Evolutionary conservation across 2,797 vertebrate genomes (phyloP).

Genomic region (Ctenosaura bakeri): DNA sequence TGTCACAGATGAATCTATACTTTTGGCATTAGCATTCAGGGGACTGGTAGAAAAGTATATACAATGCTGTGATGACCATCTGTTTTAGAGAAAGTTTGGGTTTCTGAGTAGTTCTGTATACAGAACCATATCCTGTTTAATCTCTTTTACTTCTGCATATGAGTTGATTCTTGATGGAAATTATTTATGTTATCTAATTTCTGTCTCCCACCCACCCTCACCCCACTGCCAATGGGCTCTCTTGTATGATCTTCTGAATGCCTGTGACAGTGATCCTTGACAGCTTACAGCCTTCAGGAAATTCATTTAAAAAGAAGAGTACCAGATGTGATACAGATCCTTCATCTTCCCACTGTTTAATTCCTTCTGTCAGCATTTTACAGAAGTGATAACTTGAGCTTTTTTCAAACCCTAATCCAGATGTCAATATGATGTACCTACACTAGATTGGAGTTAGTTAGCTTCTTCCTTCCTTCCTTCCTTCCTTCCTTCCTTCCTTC

Average conservation of each 20-base stretch:
- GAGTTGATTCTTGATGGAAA: background rate
- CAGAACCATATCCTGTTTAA: constrained; percentile 18
- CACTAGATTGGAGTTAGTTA: background rate
- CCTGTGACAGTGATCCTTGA: background rate
- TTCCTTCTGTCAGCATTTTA: background rate
- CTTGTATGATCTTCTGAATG: background rate
- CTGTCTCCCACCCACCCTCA: no score
- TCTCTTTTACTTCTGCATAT: background rate
- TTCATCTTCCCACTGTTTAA: background rate
- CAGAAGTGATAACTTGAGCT: background rate
- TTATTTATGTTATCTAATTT: background rate
- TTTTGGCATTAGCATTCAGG: background rate
- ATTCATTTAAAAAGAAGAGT: background rate
- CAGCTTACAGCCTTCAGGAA: background rate
- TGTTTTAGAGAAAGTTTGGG: background rate
- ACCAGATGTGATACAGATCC: background rate
- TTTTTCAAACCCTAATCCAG: background rate
- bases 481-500: background rate
- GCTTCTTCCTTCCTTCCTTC: background rate
- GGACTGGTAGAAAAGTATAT: background rate
- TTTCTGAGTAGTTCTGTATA: background rate
- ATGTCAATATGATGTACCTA: background rate
- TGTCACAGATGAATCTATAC: background rate
- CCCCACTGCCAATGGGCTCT: background rate
- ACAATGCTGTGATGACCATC: background rate